Base-by-base conservation (phyloP, 2,888 invertebrate species). In the Ernsta delagoae region DNA sequence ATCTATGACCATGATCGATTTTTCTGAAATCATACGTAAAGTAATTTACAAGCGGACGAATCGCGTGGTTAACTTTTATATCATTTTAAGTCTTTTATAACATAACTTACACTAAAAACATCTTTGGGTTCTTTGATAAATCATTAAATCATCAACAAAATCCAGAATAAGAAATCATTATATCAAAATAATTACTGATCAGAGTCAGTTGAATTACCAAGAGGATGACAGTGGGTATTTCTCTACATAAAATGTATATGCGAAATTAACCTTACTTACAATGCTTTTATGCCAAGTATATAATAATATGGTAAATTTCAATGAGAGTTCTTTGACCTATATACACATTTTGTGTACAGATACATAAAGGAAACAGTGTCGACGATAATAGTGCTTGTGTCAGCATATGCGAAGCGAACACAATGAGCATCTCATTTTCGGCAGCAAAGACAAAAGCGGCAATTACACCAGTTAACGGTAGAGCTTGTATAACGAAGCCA, bases 371-470 rank as follows among this genome's bases (percentile, higher is more conserved):
- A 45, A 62, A 70, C 69, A 73, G 65, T 64, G 71, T 59, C 63
- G 68, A 73, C 76, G 48, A 81, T 83, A 83, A 84, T 82, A 80
- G 80, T 79, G 77, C 74, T 75, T 70, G 77, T 81, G 85, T 85
- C 86, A 83, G 83, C 80, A 78, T 80, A 81, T 79, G 78, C 81
- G 78, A 80, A 78, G 75, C 79, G 81, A 62, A 72, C 78, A 88
- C 87, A 87, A 88, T 87, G 85, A 83, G 80, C 81, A 81, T 83
- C 86, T 88, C 86, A 88, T 87, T 86, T 86, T 86, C 82, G 85
- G 82, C 83, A 81, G 80, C 84, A 88, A 88, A 90, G 88, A 90
- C 90, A 90, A 90, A 88, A 87, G 88, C 85, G 73, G 83, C 82
- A 88, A 90, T 89, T 89, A 90, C 81, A 80, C 81, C 77, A 75